A percentile compares a stretch with the other conserved stretches of the same genome.
Evolutionary conservation across 2,113 vertebrate genomes (phyloP).

Genomic region (Corvus cornix): DNA sequence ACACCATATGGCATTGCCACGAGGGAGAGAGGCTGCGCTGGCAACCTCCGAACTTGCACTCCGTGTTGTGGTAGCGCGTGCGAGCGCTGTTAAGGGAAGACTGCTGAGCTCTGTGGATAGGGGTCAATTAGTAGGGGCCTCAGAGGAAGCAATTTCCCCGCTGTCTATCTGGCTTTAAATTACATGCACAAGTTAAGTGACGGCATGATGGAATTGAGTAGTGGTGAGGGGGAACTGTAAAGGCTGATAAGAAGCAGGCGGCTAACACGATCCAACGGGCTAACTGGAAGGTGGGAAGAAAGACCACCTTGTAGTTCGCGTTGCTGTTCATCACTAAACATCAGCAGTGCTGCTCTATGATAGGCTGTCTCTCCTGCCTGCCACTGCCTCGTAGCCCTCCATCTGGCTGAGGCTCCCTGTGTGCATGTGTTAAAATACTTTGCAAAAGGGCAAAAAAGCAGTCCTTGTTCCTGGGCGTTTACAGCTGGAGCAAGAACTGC

Average conservation of each 20-base stretch:
- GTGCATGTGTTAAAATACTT: not conserved
- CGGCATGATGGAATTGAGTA: not conserved
- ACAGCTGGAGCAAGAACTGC: not conserved
- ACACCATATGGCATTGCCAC: conserved; percentile 25
- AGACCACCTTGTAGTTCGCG: not conserved
- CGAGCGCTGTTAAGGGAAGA: conserved; percentile 56
- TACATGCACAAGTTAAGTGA: conserved; percentile 26
- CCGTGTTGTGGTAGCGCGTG: not conserved
- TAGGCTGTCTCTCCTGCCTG: not conserved
- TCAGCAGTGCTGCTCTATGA: not conserved
- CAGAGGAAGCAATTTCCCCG: conserved; percentile 50
- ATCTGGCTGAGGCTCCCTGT: not conserved
- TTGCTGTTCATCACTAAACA: not conserved
- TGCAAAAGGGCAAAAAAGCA: not conserved
- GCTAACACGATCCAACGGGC: not conserved
- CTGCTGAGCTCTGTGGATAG: conserved; percentile 71
- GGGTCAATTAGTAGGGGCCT: conserved; percentile 67
- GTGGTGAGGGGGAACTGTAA: conserved; percentile 8
- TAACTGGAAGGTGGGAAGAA: not conserved
- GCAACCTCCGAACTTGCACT: conserved; percentile 30
- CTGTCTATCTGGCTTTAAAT: conserved; percentile 42
- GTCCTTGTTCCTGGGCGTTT: fast-evolving
- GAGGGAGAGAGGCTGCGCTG: conserved; percentile 8
- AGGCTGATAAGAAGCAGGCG: conserved; percentile 31
- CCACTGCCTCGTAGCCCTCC: not conserved